These are phyloP conservation scores for Periophthalmus magnuspinnatus DNA, from an alignment of 2,797 vertebrate genomes.

Conservation along the genomic window DNA sequence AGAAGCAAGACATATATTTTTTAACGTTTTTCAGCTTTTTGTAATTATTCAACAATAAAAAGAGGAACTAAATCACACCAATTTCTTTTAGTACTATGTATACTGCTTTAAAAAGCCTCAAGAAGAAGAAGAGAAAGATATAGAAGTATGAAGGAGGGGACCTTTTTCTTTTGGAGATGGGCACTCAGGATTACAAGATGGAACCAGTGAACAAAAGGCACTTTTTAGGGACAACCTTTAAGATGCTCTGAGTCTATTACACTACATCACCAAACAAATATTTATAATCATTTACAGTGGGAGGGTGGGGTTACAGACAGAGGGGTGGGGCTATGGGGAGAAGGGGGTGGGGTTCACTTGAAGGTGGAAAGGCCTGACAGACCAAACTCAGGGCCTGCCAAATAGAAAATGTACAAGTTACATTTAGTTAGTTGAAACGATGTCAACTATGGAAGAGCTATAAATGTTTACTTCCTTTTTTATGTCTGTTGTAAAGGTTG, in stretches of 20 bases:
- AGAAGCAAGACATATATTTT: conserved; percentile 76
- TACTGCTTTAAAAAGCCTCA: conserved; percentile 73
- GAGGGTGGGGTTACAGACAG: conserved; percentile 14
- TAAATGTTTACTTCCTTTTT: neutral
- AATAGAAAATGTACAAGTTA: conserved; percentile 38
- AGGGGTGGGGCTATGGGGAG: neutral
- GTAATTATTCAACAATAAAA: conserved; percentile 80
- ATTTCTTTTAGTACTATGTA: conserved; percentile 87
- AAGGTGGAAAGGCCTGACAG: conserved; percentile 39
- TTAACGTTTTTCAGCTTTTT: conserved; percentile 62
- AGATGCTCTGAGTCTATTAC: conserved; percentile 81
- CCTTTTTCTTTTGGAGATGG: conserved; percentile 55
- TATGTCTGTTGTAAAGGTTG: conserved; percentile 67
- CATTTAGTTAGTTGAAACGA: conserved; percentile 21
- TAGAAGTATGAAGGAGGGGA: conserved; percentile 65
- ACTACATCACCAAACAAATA: conserved; percentile 58
- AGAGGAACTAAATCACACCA: conserved; percentile 87
- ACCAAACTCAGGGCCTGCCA: conserved; percentile 32
- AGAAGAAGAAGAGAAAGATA: conserved; percentile 60
- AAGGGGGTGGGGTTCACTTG: conserved; percentile 46
- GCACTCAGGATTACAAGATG: conserved; percentile 80
- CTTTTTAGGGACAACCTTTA: conserved; percentile 86
- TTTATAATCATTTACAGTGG: conserved; percentile 74
- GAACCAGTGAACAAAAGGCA: conserved; percentile 86
- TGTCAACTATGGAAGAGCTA: neutral